These are phyloP conservation scores for Elymnias hypermnestra DNA, from an alignment of 1,140 invertebrate genomes.

Conservation along the genomic window DNA sequence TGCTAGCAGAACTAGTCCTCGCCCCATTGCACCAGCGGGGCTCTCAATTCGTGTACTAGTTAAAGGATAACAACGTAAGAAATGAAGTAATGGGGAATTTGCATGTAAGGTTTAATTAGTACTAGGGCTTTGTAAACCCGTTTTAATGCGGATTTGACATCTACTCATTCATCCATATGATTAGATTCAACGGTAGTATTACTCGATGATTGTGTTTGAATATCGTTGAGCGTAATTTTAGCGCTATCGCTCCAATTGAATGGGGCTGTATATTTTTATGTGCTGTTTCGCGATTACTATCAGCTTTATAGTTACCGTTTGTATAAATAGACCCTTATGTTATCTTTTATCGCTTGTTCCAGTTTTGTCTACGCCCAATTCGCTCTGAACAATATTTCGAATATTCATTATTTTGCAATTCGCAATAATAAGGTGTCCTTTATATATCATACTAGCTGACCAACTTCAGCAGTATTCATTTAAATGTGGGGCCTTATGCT, in stretches of 20 bases:
- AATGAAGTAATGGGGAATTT: too few relatives aligned
- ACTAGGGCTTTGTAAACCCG: too few relatives aligned
- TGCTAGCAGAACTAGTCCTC: too few relatives aligned
- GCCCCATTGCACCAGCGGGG: too few relatives aligned
- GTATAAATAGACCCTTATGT: constrained; percentile 50
- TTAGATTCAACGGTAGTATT: constrained; percentile 17
- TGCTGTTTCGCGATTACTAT: constrained; percentile 51
- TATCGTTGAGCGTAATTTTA: constrained; percentile 41
- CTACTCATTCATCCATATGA: constrained; percentile 12
- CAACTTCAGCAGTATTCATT: too few relatives aligned
- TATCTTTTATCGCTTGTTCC: constrained; percentile 47
- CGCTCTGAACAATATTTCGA: constrained; percentile 25
- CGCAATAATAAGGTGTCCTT: too few relatives aligned
- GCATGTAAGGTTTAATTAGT: too few relatives aligned
- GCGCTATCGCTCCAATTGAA: constrained; percentile 44
- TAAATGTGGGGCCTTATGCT: too few relatives aligned
- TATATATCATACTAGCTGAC: too few relatives aligned
- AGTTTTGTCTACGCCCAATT: constrained; percentile 33
- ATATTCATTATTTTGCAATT: constrained; percentile 9
- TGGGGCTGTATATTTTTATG: constrained; percentile 58
- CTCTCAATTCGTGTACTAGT: too few relatives aligned
- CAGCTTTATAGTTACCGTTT: constrained; percentile 52
- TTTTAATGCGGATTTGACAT: too few relatives aligned
- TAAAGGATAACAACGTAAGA: too few relatives aligned
- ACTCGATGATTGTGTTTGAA: constrained; percentile 22